Conservation (phyloP, 2,113 vertebrate species). For the Sebastes schlegelii region DNA sequence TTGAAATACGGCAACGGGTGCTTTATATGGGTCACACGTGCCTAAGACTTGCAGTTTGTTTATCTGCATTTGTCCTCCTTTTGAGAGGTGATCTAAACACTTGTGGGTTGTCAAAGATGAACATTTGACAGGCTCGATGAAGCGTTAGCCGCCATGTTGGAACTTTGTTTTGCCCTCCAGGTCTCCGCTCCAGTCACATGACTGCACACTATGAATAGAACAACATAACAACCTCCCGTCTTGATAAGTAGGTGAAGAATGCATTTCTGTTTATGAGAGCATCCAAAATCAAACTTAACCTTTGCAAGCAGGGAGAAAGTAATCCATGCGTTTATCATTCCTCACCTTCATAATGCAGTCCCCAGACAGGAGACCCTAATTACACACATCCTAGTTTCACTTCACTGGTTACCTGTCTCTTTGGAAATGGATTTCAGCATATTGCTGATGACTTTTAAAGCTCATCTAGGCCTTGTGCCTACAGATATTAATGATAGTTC, state of each 20-base stretch:
- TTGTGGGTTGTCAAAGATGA: not conserved
- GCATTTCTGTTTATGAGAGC: not conserved
- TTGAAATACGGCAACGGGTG: not conserved
- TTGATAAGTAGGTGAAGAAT: slow-evolving; percentile 16
- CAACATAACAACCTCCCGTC: not conserved
- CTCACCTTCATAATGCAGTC: not conserved
- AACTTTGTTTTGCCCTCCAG: not conserved
- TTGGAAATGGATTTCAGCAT: slow-evolving; percentile 53
- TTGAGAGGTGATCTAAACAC: too few relatives aligned
- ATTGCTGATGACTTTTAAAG: slow-evolving; percentile 47
- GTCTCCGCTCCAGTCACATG: not conserved
- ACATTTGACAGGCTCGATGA: not conserved
- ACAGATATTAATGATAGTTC: slow-evolving; percentile 41
- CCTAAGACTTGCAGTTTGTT: not conserved
- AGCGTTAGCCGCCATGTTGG: not conserved
- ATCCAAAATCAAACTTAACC: not conserved
- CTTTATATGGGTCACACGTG: not conserved
- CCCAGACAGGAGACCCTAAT: slow-evolving; percentile 17
- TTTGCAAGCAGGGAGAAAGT: not conserved
- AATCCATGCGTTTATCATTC: slow-evolving; percentile 10
- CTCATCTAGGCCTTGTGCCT: slow-evolving; percentile 19
- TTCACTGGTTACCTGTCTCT: slow-evolving; percentile 32
- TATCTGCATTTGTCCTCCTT: too few relatives aligned
- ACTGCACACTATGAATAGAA: not conserved
- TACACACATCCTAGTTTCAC: slow-evolving; percentile 17